Evolutionary conservation across 2,113 vertebrate species (phyloP).

Genomic region (Sapayoa aenigma): DNA sequence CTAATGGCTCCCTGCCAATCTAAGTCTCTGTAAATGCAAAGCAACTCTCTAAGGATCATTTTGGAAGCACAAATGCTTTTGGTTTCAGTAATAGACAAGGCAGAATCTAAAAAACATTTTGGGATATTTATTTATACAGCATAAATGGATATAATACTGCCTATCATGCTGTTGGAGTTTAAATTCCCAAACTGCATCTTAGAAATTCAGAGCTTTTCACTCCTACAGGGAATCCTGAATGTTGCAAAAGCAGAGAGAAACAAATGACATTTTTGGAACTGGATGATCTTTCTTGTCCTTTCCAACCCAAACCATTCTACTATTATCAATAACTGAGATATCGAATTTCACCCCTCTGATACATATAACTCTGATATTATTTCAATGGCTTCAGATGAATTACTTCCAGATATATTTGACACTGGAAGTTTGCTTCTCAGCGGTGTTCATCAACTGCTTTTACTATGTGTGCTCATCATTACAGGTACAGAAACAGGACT

Average conservation of each 20-base stretch:
- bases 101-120: conserved; percentile 60
- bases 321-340: conserved; percentile 38
- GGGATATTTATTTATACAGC: conserved; percentile 71
- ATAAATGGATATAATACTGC: conserved; percentile 57
- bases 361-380: background rate
- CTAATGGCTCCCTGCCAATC: conserved; percentile 58
- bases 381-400: background rate
- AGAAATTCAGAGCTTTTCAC: conserved; percentile 32
- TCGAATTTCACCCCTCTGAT: background rate
- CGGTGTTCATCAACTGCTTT: background rate
- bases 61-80: conserved; percentile 47
- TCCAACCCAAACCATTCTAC: background rate
- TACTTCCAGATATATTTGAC: background rate
- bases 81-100: conserved; percentile 51
- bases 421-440: background rate
- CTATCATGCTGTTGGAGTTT: conserved; percentile 43
- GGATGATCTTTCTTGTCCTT: background rate
- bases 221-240: background rate
- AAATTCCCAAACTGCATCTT: conserved; percentile 36
- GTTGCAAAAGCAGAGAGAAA: conserved; percentile 15
- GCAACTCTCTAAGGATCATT: conserved; percentile 41
- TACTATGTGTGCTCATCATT: conserved; percentile 14
- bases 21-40: conserved; percentile 59
- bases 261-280: conserved; percentile 12
- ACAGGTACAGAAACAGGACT: background rate